Base-by-base conservation (phyloP, 1,140 invertebrate species). In the Saccostrea glomerata region DNA sequence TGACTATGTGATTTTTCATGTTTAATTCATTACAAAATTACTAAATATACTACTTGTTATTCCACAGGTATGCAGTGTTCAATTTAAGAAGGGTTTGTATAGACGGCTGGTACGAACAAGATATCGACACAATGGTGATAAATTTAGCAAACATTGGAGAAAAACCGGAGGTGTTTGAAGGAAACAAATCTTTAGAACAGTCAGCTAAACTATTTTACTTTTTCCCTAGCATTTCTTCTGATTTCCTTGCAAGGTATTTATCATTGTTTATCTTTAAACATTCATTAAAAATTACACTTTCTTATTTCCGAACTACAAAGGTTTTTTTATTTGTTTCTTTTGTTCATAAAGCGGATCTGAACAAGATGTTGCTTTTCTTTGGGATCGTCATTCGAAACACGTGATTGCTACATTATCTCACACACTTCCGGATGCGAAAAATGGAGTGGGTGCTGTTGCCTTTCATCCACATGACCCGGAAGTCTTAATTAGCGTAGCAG, bases 391-490 rank as follows among this genome's bases (percentile, higher is more conserved):
- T 17, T 77, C 70, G 15, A 77, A 77, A 36, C 30, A 6, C 7
- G 70, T 77, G 9, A 77, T 77, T 11, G 23, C 70, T 77, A 25
- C 30, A 77, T 77, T 77, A 77, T 30, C 70, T 77, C 70, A 77
- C 30, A 25, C 23, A 30, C 70, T 77, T 36, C 25, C 23, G 15
- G 70, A 77, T 77, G 25, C 70, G 12, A 36, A 63, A n/a, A 40
- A 40, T 63, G 84, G 84, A 17, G 84, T 85, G n/a, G 82, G 36
- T 82, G 86, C 47, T 58, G 86, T 87, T 9, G 86, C 77, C 13
- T 87, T 87, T 54, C 30, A 87, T 40, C 86, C 86, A 58, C 30
- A 15, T 30, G 86, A 87, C 25, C 55, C 17, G n/a, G 86, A 87
- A 47, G 36, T 82, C 20, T 54, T 87, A 20, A 54, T 83, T 20